Base-by-base conservation (phyloP, 2,888 invertebrate species). In the Augochlorella aurata region DNA sequence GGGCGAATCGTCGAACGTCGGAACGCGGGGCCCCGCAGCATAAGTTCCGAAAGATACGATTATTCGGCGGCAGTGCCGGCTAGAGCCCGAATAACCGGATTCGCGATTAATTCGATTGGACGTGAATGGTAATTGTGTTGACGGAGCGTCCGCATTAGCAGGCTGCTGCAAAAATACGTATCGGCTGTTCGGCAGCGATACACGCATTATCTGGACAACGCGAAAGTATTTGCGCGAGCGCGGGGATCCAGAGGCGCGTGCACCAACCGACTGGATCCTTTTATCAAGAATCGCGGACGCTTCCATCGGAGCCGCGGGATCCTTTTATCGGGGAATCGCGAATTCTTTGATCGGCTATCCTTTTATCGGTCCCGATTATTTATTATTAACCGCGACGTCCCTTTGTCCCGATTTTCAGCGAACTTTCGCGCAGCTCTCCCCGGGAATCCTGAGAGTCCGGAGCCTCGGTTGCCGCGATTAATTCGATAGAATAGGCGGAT, bases 41-140 rank as follows among this genome's bases (percentile, higher is more conserved):
- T 14, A 66, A 74, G 18, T 78, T 50, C 49, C 16, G 16, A 49
- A 66, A 74, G 66, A 65, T 70, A 73, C 50, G 66, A 61, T 77
- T 74, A 77, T 71, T 73, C 50, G 52, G 29, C 54, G 50, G 54
- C 47, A 38, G 21, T 16, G 58, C n/a, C n/a, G 24, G n/a, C 44
- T 72, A 75, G 77, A 81, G 74, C 69, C 67, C 72, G 74, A 72
- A 78, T 74, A 81, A 63, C 63, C 67, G 49, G 63, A 52, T 65
- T 21, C 24, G 21, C 45, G 78, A 71, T 67, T 72, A 78, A 81
- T 38, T 74, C 47, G 74, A 38, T 52, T 68, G 29, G 16, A 75
- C 65, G 58, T 52, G 71, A 71, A 78, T 78, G 68, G 24, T 69
- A 54, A 52, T 71, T 50, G 38, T 47, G 65, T 54, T 63, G 65